Evolutionary conservation across 2,113 vertebrate genomes (phyloP).

Genomic region (Rostratula benghalensis): DNA sequence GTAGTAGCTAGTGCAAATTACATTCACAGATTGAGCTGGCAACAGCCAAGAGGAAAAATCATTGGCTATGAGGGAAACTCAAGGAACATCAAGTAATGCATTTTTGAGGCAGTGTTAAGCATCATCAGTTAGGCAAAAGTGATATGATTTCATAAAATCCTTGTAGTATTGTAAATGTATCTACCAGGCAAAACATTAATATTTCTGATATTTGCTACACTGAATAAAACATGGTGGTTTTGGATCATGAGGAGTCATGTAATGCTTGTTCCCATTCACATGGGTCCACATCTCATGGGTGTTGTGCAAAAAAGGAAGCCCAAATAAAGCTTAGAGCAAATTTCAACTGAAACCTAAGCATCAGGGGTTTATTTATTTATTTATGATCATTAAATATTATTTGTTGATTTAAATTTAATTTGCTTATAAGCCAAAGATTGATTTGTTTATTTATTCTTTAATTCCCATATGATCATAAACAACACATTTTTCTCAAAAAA

Average conservation of each 20-base stretch:
- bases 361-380: not conserved
- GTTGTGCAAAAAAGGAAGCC: not conserved
- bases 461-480: not conserved
- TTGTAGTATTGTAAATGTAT: slow-evolving; percentile 20
- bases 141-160: slow-evolving; percentile 9
- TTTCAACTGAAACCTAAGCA: slow-evolving; percentile 1
- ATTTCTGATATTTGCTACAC: slow-evolving; percentile 11
- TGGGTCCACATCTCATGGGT: not conserved
- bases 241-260: not conserved
- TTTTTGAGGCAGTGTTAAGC: slow-evolving; percentile 2
- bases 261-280: slow-evolving; percentile 3
- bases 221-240: slow-evolving; percentile 21
- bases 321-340: not conserved
- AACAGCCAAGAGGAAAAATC: not conserved
- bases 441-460: not conserved
- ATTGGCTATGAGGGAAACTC: not conserved
- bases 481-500: not conserved
- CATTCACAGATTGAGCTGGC: not conserved
- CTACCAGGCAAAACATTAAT: slow-evolving; percentile 17
- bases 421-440: slow-evolving; percentile 6
- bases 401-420: slow-evolving; percentile 22
- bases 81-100: not conserved
- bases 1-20: not conserved
- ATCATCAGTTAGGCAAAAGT: not conserved
- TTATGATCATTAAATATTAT: slow-evolving; percentile 9